These are phyloP conservation scores for Plutomurus gul DNA, from an alignment of 1,140 invertebrate genomes.

Conservation along the genomic window DNA sequence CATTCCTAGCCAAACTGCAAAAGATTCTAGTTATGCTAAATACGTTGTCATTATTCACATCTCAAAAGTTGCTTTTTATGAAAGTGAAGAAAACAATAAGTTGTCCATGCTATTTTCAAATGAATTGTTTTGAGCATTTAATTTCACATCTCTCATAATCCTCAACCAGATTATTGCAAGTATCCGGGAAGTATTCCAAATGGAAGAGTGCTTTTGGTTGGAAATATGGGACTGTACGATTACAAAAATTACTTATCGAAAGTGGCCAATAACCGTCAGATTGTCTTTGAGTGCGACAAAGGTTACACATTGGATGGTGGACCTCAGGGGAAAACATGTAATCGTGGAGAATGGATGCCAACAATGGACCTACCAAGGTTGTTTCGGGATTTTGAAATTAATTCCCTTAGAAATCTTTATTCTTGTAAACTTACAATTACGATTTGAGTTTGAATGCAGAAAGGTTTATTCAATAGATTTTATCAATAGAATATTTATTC, in stretches of 20 bases:
- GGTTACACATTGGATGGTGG: constrained; percentile 64
- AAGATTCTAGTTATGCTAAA: too few species aligned
- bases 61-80: too few species aligned
- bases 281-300: constrained; percentile 93
- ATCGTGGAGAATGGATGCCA: constrained; percentile 76
- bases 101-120: too few species aligned
- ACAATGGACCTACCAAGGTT: constrained; percentile 65
- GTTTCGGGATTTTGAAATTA: background rate
- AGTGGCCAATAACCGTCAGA: constrained; percentile 88
- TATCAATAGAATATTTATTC: constrained; percentile 53
- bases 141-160: too few species aligned
- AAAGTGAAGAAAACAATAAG: too few species aligned
- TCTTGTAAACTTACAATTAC: too few species aligned
- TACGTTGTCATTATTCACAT: too few species aligned
- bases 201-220: constrained; percentile 91
- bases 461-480: constrained; percentile 11
- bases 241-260: constrained; percentile 93
- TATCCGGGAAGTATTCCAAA: constrained; percentile 89
- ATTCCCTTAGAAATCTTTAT: too few species aligned
- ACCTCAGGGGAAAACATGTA: constrained; percentile 88
- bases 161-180: constrained; percentile 92
- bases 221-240: constrained; percentile 95
- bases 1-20: too few species aligned
- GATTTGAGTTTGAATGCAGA: too few species aligned
- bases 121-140: too few species aligned